phyloP scores from a whole-genome alignment of 2,113 vertebrate genomes.

The Bubalus kerabau region DNA sequence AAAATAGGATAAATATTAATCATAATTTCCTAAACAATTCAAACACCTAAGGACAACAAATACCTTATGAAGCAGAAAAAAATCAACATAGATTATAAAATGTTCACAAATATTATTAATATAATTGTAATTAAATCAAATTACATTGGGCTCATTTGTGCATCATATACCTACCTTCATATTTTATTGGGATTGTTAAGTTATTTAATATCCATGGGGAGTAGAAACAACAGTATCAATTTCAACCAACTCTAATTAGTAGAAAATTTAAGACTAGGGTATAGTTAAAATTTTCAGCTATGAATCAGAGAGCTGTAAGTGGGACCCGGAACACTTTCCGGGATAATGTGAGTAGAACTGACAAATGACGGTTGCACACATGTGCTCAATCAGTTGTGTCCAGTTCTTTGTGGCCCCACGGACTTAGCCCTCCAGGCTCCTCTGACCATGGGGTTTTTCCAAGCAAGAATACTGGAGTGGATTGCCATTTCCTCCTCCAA shows the following conservation, averaged over 20 bases:
- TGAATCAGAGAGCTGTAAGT: neutral
- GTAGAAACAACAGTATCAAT: neutral
- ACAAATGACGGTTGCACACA: fast-evolving
- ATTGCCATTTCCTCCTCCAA: neutral
- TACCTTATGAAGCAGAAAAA: neutral
- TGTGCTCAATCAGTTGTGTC: neutral
- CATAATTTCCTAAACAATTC: neutral
- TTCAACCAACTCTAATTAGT: neutral
- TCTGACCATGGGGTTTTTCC: neutral
- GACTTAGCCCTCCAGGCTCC: neutral
- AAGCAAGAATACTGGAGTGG: neutral
- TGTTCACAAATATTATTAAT: neutral
- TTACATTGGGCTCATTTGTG: neutral
- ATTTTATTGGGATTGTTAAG: neutral
- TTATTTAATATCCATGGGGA: neutral
- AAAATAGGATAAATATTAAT: neutral
- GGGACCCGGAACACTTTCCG: neutral
- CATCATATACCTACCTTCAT: neutral
- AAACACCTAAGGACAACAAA: neutral
- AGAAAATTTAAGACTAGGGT: neutral
- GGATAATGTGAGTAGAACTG: neutral
- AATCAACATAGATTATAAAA: neutral
- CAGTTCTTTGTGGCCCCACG: no score
- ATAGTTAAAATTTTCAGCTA: neutral
- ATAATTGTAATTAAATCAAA: neutral